Percentiles rank a stretch among this genome's conserved stretches.
Evolutionary conservation across 2,113 vertebrate species (phyloP).

Genomic region (Hemibagrus wyckioides): DNA sequence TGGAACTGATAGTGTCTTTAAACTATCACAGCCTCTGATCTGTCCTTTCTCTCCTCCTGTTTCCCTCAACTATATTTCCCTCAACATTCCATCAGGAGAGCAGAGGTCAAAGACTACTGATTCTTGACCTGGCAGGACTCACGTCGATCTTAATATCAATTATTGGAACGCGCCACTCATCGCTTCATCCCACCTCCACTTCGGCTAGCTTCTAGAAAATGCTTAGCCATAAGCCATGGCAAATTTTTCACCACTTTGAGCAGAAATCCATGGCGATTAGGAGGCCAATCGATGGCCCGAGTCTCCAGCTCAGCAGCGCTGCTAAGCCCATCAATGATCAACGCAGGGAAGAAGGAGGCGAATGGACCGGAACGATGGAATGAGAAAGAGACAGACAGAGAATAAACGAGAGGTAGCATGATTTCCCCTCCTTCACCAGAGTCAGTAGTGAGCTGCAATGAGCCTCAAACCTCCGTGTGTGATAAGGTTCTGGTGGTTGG

Average conservation of each 20-base stretch:
- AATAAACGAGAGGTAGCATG: constrained; percentile 24
- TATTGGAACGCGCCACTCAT: constrained; percentile 30
- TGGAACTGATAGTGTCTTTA: not conserved
- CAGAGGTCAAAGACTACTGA: constrained; percentile 40
- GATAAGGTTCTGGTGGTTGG: constrained; percentile 34
- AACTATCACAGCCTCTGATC: not conserved
- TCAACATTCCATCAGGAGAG: constrained; percentile 6
- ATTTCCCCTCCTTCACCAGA: constrained; percentile 27
- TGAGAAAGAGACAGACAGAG: constrained; percentile 20
- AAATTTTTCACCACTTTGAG: constrained; percentile 55
- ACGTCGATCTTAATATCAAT: constrained; percentile 50
- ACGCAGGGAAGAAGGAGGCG: constrained; percentile 33
- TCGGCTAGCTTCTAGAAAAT: constrained; percentile 46
- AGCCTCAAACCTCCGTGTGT: constrained; percentile 5
- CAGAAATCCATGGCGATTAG: constrained; percentile 58
- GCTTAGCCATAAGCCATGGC: constrained; percentile 45
- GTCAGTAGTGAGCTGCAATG: constrained; percentile 34
- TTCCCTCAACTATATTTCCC: not conserved
- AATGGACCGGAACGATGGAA: constrained; percentile 32
- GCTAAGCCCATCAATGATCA: constrained; percentile 55
- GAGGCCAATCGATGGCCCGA: constrained; percentile 49
- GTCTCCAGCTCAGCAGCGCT: constrained; percentile 44
- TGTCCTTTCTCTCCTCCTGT: not conserved
- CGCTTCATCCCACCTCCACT: constrained; percentile 34
- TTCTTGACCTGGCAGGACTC: constrained; percentile 17